Percentiles rank a stretch among this genome's conserved stretches.
phyloP scores from a whole-genome alignment of 2,113 vertebrate genomes.

The Nannospalax galili region DNA sequence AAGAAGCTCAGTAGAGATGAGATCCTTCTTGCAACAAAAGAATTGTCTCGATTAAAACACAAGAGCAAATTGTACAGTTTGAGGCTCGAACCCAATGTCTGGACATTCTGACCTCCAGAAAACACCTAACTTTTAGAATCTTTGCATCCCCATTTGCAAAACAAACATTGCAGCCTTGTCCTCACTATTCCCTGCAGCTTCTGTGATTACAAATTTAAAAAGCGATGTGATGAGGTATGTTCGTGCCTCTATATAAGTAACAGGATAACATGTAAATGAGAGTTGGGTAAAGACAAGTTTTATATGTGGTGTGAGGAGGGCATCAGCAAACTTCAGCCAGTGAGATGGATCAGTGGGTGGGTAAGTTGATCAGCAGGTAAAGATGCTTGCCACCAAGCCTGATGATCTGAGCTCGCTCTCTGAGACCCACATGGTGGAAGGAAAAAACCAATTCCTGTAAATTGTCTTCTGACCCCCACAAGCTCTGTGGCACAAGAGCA shows the following conservation, averaged over 20 bases:
- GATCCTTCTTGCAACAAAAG: no score
- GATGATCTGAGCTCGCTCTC: no score
- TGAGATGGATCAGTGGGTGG: no score
- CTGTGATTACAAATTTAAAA: neutral
- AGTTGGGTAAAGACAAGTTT: neutral
- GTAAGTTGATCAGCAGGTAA: no score
- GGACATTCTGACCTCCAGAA: no score
- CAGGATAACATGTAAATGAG: neutral
- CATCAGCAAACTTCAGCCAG: no score
- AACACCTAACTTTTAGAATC: neutral
- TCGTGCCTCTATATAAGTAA: neutral
- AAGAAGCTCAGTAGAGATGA: no score
- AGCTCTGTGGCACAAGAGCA: no score
- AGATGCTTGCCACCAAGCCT: no score
- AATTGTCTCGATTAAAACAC: neutral
- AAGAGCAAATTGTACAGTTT: fast-evolving
- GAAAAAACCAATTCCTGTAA: no score
- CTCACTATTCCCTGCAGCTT: neutral
- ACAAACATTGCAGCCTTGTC: neutral
- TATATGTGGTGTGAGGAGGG: neutral
- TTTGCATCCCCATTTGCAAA: neutral
- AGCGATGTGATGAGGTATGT: neutral
- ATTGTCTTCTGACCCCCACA: no score
- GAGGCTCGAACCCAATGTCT: neutral
- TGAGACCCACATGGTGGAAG: no score